Evolutionary conservation across 2,888 invertebrate genomes (phyloP), one percentile per base, ranked within the genome.

Genomic region (Meliscaeva auricollis): DNA sequence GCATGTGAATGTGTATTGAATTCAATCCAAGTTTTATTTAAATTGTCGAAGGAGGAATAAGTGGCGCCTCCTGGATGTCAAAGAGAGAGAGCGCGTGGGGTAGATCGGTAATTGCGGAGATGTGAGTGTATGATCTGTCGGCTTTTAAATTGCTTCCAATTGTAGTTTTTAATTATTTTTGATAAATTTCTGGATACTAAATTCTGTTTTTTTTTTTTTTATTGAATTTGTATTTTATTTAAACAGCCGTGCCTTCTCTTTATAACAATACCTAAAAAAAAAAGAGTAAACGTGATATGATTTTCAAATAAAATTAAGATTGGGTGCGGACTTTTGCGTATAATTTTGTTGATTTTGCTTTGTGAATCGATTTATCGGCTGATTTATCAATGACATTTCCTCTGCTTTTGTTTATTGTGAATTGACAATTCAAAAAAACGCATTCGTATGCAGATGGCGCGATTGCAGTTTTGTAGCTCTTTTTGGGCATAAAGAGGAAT

Each of bases 351-450:
- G 9, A 13, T 79, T 48, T 68, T 69, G n/a, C n/a, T n/a, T n/a
- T n/a, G n/a, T n/a, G 9, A 9, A 30, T 30, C 64, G 56, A 78
- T 83, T 54, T 78, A 78, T 78, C 35, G 62, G 20, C 41, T 79
- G 83, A 79, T 84, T 84, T 84, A 84, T 84, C 70, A 84, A 75
- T 84, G 74, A 79, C 79, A 79, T 79, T 84, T 84, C 79, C 79
- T 56, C 52, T 75, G 74, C 69, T 35, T 66, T 66, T 62, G 11
- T 0, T 30, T 26, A 68, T 64, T 75, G 41, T 54, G 48, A 44
- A 44, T 46, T 66, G 60, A 74, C 44, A 54, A 48, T 46, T 22
- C 41, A 26, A 17, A 52, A 20, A 26, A 22, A 74, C 74, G 48
- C 72, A 83, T 83, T 70, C 26, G 69, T 58, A 84, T 84, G 79